phyloP scores from a whole-genome alignment of 2,888 invertebrate species.

The Calephelis perditalis region DNA sequence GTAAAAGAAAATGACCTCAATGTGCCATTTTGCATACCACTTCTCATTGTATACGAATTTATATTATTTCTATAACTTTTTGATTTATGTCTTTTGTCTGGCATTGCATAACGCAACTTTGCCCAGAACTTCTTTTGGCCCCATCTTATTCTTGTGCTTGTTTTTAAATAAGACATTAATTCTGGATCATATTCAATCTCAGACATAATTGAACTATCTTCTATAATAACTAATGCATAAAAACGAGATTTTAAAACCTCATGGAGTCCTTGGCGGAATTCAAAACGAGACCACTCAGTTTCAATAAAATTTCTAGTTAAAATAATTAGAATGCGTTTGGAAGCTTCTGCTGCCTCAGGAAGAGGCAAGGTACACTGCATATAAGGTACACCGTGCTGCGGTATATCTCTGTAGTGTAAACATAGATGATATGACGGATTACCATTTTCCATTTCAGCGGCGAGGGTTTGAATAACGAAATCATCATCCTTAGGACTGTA shows the following conservation, averaged over 20 bases:
- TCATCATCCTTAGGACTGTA: constrained; percentile 96
- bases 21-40: constrained; percentile 77
- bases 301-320: constrained; percentile 92
- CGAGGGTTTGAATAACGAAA: constrained; percentile 91
- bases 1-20: constrained; percentile 80
- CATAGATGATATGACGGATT: constrained; percentile 89
- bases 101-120: constrained; percentile 92
- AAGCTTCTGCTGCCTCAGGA: constrained; percentile 92
- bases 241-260: constrained; percentile 90
- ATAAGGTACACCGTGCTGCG: constrained; percentile 81
- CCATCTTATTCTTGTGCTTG: constrained; percentile 90
- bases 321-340: constrained; percentile 90
- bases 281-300: constrained; percentile 95
- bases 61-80: constrained; percentile 87
- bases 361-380: constrained; percentile 86
- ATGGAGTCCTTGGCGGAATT: constrained; percentile 92
- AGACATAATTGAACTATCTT: constrained; percentile 87
- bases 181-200: constrained; percentile 92
- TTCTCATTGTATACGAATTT: constrained; percentile 89
- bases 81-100: constrained; percentile 79
- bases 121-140: constrained; percentile 97
- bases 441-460: constrained; percentile 91
- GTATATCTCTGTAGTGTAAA: constrained; percentile 92
- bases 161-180: constrained; percentile 91
- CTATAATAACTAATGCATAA: constrained; percentile 90